Evolutionary conservation across 2,888 invertebrate species (phyloP), one percentile per base, ranked within the genome.

Genomic region (Shargacucullia verbasci): DNA sequence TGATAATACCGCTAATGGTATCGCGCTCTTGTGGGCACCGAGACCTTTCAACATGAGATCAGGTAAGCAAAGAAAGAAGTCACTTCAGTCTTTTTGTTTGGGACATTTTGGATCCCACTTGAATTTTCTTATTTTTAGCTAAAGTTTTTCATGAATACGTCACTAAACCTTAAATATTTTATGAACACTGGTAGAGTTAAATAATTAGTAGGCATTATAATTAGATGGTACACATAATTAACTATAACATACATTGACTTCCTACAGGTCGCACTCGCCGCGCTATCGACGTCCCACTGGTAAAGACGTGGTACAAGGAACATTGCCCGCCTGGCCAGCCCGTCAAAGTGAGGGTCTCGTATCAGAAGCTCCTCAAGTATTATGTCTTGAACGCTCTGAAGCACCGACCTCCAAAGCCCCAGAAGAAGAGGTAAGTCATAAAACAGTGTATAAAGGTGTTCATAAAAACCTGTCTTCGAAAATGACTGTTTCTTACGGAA

Each of bases 1-100:
- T 0, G 99, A 99, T 85, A 99, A 99, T 85, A 99, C 99, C 0
- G 99, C 99, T 0, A 99, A 99, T 94, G 99, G 99, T 1, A 99
- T 99, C 79, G 97, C 99, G 0, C 91, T 99, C 53, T 88, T 99
- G 50, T 99, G 99, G 99, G 99, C 99, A 1, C 99, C 99, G 0
- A 95, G 99, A 59, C 99, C 99, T 7, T 99, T 99, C 86, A 99
- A 99, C 86, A 96, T 99, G 91, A 96, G 99, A 82, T 99, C 99
- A 59, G 97, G 96, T 94, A 81, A 84, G 69, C 12, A 20, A 27
- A 8, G 6, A 11, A 14, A 20, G 4, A 20, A 3, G 20, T 20
- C 20, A 20, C 20, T 20, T 20, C 20, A n/a, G n/a, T n/a, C n/a
- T n/a, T n/a, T n/a, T n/a, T n/a, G n/a, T n/a, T n/a, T n/a, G n/a